phyloP scores from a whole-genome alignment of 2,797 vertebrate genomes.

The Chaetodon trifasciatus region DNA sequence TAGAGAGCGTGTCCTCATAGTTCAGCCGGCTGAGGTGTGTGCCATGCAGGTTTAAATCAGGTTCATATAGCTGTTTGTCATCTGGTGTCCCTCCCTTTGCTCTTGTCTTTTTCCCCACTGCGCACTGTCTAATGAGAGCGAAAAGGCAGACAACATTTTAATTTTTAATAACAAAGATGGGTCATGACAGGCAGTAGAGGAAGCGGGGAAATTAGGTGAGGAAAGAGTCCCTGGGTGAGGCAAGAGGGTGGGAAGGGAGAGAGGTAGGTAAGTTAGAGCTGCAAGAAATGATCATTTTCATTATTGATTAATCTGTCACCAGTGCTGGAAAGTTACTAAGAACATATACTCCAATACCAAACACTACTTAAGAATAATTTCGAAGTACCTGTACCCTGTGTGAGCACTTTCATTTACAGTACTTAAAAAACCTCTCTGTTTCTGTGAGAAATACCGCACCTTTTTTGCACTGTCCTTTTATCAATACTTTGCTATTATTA shows the following conservation, averaged over 20 bases:
- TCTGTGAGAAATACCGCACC: background rate
- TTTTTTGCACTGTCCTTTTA: background rate
- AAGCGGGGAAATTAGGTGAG: conserved; percentile 35
- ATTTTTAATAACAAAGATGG: conserved; percentile 63
- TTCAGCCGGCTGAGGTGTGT: conserved; percentile 24
- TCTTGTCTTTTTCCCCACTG: background rate
- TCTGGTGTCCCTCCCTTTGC: background rate
- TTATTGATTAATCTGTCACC: conserved; percentile 39
- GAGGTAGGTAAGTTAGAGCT: conserved; percentile 16
- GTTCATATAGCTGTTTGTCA: conserved; percentile 41
- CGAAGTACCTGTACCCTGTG: background rate
- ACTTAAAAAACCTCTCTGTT: background rate
- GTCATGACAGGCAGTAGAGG: conserved; percentile 51
- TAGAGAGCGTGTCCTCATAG: conserved; percentile 47
- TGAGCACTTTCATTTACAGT: background rate
- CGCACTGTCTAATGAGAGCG: conserved; percentile 53
- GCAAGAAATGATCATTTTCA: conserved; percentile 19
- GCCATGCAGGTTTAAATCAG: conserved; percentile 40
- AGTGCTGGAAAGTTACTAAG: background rate
- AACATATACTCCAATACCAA: conserved; percentile 6
- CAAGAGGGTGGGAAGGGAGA: background rate
- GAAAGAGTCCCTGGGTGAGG: conserved; percentile 35
- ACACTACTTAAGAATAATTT: background rate
- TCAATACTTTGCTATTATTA: background rate
- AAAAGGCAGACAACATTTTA: conserved; percentile 55